phyloP scores from a whole-genome alignment of 2,888 invertebrate species.

The Mongoloraphidia duomilia region DNA sequence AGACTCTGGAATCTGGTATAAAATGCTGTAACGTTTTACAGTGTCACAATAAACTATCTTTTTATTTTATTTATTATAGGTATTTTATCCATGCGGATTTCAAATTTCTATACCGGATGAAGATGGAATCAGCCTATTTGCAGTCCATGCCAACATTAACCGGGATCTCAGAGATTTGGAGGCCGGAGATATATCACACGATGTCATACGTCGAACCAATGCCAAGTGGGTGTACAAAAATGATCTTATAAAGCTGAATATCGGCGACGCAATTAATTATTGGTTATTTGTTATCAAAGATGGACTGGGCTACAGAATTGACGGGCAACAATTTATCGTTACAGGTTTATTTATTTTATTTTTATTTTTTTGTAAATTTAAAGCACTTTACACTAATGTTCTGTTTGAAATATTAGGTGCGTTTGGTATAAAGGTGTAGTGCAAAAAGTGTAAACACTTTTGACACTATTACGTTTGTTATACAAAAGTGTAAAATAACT shows the following conservation, averaged over 20 bases:
- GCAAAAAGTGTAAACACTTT: too few species aligned
- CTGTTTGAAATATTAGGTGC: too few species aligned
- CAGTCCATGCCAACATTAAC: constrained; percentile 32
- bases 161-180: constrained; percentile 20
- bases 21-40: too few species aligned
- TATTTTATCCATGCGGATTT: constrained; percentile 13
- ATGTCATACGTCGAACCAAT: constrained; percentile 17
- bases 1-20: too few species aligned
- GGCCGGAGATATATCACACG: constrained; percentile 22
- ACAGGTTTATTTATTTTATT: constrained; percentile 7
- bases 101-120: constrained; percentile 29
- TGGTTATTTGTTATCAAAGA: constrained; percentile 26
- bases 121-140: constrained; percentile 26
- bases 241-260: constrained; percentile 15
- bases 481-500: too few species aligned
- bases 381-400: too few species aligned
- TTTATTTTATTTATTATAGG: too few species aligned
- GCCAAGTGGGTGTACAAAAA: constrained; percentile 24
- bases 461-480: too few species aligned
- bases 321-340: constrained; percentile 18
- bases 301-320: constrained; percentile 22
- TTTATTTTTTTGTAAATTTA: too few species aligned
- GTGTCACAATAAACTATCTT: too few species aligned
- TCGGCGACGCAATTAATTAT: constrained; percentile 25
- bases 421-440: too few species aligned